phyloP scores from a whole-genome alignment of 2,797 vertebrate species.

The Tamandua tetradactyla region DNA sequence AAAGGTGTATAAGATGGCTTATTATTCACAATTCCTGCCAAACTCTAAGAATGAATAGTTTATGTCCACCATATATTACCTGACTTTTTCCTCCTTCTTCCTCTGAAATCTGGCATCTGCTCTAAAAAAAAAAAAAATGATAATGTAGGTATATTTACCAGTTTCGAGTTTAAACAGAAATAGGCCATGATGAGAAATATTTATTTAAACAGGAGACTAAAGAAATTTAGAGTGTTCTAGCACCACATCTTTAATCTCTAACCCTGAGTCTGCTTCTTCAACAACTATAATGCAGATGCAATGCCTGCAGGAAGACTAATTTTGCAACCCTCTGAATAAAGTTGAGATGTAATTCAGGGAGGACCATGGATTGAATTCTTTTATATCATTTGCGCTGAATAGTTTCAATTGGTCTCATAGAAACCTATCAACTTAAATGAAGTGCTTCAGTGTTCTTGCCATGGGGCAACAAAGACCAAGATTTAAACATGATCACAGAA shows the following conservation, averaged over 20 bases:
- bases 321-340: slow-evolving; percentile 59
- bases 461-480: background rate
- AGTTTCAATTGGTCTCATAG: slow-evolving; percentile 73
- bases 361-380: slow-evolving; percentile 44
- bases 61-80: background rate
- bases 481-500: slow-evolving; percentile 58
- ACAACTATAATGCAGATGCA: slow-evolving; percentile 56
- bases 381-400: background rate
- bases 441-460: slow-evolving; percentile 54
- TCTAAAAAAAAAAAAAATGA: background rate
- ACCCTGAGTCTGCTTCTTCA: slow-evolving; percentile 39
- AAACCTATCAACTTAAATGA: slow-evolving; percentile 71
- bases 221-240: slow-evolving; percentile 46
- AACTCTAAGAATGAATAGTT: background rate
- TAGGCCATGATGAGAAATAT: slow-evolving; percentile 26
- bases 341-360: slow-evolving; percentile 53
- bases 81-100: background rate
- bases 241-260: slow-evolving; percentile 23
- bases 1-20: background rate
- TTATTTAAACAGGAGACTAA: slow-evolving; percentile 48
- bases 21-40: background rate
- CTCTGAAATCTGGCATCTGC: background rate
- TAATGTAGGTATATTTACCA: slow-evolving; percentile 30
- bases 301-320: slow-evolving; percentile 47
- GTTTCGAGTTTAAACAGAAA: background rate